Evolutionary conservation across 2,888 invertebrate genomes (phyloP), one percentile per base, ranked within the genome.

Genomic region (Himalopsyche anomala): DNA sequence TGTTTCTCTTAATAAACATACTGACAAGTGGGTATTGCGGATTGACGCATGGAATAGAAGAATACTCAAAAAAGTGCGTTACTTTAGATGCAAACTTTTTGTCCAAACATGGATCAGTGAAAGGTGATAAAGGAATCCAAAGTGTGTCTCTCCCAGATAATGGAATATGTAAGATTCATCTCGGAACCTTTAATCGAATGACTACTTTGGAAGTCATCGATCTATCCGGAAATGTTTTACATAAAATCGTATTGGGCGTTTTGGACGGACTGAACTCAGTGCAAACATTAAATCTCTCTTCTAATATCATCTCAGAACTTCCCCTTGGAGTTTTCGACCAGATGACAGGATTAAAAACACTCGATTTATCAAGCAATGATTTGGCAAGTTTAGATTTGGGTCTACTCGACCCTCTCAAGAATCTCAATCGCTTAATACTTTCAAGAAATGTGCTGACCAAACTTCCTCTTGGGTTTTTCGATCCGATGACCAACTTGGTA

Each of bases 351-450:
- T 54, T 87, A 8, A 80, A 80, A 54, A 80, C 38, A 4, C 81
- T 88, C n/a, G 88, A 88, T 84, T 19, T 88, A 45, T 88, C 88
- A 11, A 51, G 82, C 42, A 88, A 88, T 42, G 19, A 85, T 54
- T 17, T 88, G 5, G 28, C 45, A 6, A 54, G 74, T 6, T 36
- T 88, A 2, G 12, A 15, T 42, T 62, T 87, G 15, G 88, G 88
- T 4, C 79, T 86, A 0, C 80, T 88, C 9, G 88, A 88, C 56
- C 56, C 84, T 1, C 40, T 82, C n/a, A 54, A n/a, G 0, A 69
- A 69, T n/a, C 36, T 88, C 8, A 38, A 17, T n/a, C 36, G 11
- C 4, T 74, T 88, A 11, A 19, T 81, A 38, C 80, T 88, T 6
- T 82, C 85, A 28, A 17, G 69, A 45, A 88, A 88, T 56, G 8